A percentile compares a stretch with the other conserved stretches of the same genome.
Conservation (phyloP, 2,113 vertebrate species). For the Xyrauchen texanus region DNA sequence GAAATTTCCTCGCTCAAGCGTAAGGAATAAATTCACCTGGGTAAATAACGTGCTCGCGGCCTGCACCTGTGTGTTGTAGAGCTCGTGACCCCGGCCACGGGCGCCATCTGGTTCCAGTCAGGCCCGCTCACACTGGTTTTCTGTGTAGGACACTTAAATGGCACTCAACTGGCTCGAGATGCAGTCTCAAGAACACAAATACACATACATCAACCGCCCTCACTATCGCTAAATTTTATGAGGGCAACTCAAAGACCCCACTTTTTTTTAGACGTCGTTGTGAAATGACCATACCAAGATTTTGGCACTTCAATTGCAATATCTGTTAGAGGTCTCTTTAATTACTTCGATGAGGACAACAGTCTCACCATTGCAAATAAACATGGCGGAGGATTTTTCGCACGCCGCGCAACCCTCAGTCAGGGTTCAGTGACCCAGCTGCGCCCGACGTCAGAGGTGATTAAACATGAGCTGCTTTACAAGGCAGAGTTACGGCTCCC, state of each 20-base stretch:
- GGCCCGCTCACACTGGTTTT: slow-evolving; percentile 54
- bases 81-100: slow-evolving; percentile 37
- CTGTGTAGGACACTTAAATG: slow-evolving; percentile 63
- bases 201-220: slow-evolving; percentile 31
- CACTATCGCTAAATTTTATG: background rate
- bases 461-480: slow-evolving; percentile 43
- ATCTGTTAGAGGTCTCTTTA: background rate
- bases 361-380: slow-evolving; percentile 6
- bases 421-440: slow-evolving; percentile 33
- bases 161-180: slow-evolving; percentile 50
- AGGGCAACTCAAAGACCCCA: slow-evolving; percentile 45
- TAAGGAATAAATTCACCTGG: background rate
- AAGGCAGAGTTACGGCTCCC: slow-evolving; percentile 20
- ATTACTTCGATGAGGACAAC: background rate
- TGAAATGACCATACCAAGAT: slow-evolving; percentile 45
- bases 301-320: slow-evolving; percentile 25
- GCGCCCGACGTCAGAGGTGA: slow-evolving; percentile 40
- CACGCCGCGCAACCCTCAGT: slow-evolving; percentile 2
- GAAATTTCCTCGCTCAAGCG: background rate
- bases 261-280: slow-evolving; percentile 49
- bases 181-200: slow-evolving; percentile 57
- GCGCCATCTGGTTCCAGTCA: slow-evolving; percentile 71
- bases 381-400: slow-evolving; percentile 8
- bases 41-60: slow-evolving; percentile 2
- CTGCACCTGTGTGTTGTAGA: slow-evolving; percentile 61